Percentiles rank a stretch among this genome's conserved stretches.
phyloP scores from a whole-genome alignment of 2,888 invertebrate species.

The Cremastobaeus sp. region DNA sequence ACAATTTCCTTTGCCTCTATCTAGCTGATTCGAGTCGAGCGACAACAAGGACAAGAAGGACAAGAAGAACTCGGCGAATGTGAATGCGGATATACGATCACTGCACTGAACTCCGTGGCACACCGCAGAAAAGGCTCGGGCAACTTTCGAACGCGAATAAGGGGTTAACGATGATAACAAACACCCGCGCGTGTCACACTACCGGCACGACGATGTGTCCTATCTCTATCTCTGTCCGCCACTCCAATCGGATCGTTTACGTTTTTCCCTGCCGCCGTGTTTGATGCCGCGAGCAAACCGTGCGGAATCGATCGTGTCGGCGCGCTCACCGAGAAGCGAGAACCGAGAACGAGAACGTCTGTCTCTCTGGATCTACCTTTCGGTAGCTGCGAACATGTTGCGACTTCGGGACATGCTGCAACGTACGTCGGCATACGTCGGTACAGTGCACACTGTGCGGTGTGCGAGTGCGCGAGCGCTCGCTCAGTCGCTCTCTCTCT shows the following conservation, averaged over 20 bases:
- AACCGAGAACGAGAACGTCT: conserved; percentile 17
- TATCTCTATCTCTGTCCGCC: conserved; percentile 8
- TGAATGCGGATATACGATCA: conserved; percentile 2
- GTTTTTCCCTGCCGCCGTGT: conserved; percentile 24
- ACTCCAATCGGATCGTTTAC: conserved; percentile 8
- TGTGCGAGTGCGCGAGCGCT: no score
- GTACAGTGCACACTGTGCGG: conserved; percentile 42
- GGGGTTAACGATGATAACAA: conserved; percentile 17
- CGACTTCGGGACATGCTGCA: conserved; percentile 74
- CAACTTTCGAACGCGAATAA: not conserved
- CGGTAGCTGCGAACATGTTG: conserved; percentile 74
- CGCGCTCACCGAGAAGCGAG: conserved; percentile 28
- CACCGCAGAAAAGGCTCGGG: not conserved
- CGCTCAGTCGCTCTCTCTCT: conserved; percentile 29
- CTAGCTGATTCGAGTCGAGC: no score
- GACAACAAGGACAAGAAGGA: not conserved
- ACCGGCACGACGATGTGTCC: conserved; percentile 31
- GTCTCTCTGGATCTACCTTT: conserved; percentile 64
- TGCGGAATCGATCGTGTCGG: conserved; percentile 38
- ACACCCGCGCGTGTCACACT: conserved; percentile 44
- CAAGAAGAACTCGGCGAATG: not conserved
- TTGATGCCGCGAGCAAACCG: conserved; percentile 28
- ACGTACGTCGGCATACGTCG: no score
- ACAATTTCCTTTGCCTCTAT: no score
- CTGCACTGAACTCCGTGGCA: not conserved